Evolutionary conservation across 1,140 invertebrate species (phyloP), one percentile per base, ranked within the genome.

Genomic region (Steinernema feltiae): DNA sequence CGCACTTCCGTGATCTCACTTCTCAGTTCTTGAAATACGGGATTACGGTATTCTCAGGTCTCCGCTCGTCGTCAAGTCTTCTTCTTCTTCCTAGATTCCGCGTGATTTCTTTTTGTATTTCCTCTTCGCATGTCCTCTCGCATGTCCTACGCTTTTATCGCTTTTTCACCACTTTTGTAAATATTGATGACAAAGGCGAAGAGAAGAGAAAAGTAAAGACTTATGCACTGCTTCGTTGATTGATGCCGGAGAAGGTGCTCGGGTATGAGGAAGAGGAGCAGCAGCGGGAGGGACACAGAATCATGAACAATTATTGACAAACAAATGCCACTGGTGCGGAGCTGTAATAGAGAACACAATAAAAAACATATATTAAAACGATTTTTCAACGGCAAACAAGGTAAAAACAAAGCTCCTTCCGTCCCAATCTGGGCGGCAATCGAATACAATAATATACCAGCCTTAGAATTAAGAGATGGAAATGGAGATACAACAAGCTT

Each of bases 141-240:
- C 27, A 32, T 30, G 48, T 24, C 69, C 69, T 46, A 21, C 69
- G 15, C 18, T 1, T 73, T 30, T 15, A 32, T 48, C 32, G 27
- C 53, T 70, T 46, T 75, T 35, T 1, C 69, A 30, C 18, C 35
- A 17, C 48, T 53, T 24, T 7, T 70, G 32, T 30, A 75, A 75
- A 70, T 75, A 70, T 75, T 75, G 32, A 48, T 70, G 53, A 48
- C 74, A 70, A 18, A 63, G 53, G 24, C 53, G 53, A 17, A 21
- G 18, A 18, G 24, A 63, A 21, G 24, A 63, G 24, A 63, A 7
- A 63, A 63, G 15, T 63, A 17, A 63, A 63, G 53, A 63, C 24
- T 46, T 46, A 46, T 46, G 41, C 41, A 46, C 41, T 7, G 7
- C 7, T 46, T n/a, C 7, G n/a, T 46, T 46, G 41, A n/a, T 46